phyloP scores from a whole-genome alignment of 2,888 invertebrate species.

The Apocheima hispidaria region DNA sequence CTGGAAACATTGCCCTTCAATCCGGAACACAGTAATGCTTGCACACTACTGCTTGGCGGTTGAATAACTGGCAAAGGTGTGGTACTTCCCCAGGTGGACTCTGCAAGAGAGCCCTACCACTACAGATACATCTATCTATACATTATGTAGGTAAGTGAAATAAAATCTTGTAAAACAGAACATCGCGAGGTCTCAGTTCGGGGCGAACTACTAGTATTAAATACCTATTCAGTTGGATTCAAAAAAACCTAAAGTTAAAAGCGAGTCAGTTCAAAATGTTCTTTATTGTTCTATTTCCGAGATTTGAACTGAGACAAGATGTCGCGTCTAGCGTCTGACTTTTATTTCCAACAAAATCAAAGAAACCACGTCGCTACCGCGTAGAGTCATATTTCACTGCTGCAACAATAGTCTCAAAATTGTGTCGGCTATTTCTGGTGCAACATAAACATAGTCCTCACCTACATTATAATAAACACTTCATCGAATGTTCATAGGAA shows the following conservation, averaged over 20 bases:
- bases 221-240: background rate
- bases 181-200: no score
- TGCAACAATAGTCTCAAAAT: slow-evolving; percentile 56
- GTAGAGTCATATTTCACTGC: slow-evolving; percentile 53
- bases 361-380: slow-evolving; percentile 40
- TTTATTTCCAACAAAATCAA: slow-evolving; percentile 45
- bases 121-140: no score
- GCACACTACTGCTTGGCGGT: no score
- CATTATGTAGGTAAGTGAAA: no score
- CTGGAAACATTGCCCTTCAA: no score
- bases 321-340: slow-evolving; percentile 35
- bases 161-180: no score
- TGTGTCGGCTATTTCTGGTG: slow-evolving; percentile 56
- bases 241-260: slow-evolving; percentile 9
- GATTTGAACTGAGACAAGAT: slow-evolving; percentile 19
- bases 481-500: slow-evolving; percentile 31
- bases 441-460: slow-evolving; percentile 39
- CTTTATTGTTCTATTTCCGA: slow-evolving; percentile 13
- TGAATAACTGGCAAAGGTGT: no score
- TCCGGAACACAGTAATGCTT: no score
- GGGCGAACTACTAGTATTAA: no score
- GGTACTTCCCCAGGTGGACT: no score
- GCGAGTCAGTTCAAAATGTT: slow-evolving; percentile 6
- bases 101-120: no score
- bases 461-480: slow-evolving; percentile 31